phyloP scores from a whole-genome alignment of 2,797 vertebrate genomes.

The Gymnodraco acuticeps region DNA sequence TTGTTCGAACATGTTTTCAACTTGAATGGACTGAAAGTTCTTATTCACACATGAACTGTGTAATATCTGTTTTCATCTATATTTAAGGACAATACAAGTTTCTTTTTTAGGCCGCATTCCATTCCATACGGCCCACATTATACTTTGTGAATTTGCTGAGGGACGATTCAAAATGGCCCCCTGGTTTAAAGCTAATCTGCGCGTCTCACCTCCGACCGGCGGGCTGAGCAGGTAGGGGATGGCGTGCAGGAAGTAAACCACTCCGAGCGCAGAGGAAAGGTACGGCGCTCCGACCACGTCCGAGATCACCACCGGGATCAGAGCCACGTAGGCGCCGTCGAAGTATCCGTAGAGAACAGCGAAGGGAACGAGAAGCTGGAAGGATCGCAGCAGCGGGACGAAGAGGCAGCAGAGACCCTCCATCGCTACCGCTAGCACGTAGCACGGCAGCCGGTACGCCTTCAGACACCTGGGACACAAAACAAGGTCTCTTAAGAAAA shows the following conservation, averaged over 20 bases:
- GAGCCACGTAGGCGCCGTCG: constrained; percentile 93
- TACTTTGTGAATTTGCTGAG: no score
- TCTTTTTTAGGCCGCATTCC: no score
- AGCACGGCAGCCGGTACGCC: constrained; percentile 87
- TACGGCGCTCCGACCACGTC: constrained; percentile 89
- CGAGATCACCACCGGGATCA: constrained; percentile 95
- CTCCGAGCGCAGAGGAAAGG: constrained; percentile 90
- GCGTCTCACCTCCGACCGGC: constrained; percentile 91
- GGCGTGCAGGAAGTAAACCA: constrained; percentile 94
- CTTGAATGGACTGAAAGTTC: no score
- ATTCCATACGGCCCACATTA: no score
- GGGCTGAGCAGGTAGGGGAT: constrained; percentile 95
- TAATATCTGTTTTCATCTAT: no score
- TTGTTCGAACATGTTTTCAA: no score
- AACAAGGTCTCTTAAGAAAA: background rate
- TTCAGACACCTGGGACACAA: constrained; percentile 86
- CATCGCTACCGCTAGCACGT: constrained; percentile 90
- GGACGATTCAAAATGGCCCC: no score
- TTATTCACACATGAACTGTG: no score
- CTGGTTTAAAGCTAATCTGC: no score
- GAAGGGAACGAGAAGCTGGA: constrained; percentile 89
- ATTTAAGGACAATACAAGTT: no score
- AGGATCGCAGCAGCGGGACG: constrained; percentile 88
- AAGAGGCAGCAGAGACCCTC: constrained; percentile 93
- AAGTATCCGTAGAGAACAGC: constrained; percentile 94